A percentile compares a stretch with the other conserved stretches of the same genome.
Evolutionary conservation across 2,888 invertebrate species (phyloP).

Genomic region (Parapristionchus giblindavisi): DNA sequence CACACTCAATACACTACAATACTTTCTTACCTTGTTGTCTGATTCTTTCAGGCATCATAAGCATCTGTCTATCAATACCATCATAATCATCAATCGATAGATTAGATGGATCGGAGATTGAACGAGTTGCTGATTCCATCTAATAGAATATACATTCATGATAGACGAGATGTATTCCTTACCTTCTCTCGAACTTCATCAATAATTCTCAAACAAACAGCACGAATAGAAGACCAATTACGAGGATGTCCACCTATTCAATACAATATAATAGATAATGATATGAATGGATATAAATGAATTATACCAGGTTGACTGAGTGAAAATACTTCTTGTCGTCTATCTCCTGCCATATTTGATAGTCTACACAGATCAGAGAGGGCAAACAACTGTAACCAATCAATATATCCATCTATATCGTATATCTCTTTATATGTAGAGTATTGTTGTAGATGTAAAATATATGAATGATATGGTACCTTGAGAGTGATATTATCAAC

Average conservation of each 20-base stretch:
- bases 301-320: conserved; percentile 49
- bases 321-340: conserved; percentile 48
- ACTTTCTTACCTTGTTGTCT: conserved; percentile 41
- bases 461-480: no score
- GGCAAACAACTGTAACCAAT: conserved; percentile 46
- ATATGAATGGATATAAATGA: neutral
- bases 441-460: no score
- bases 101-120: neutral
- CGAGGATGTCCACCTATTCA: conserved; percentile 46
- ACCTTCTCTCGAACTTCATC: conserved; percentile 45
- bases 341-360: conserved; percentile 42
- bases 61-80: conserved; percentile 41
- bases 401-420: neutral
- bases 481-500: conserved; percentile 44
- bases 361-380: conserved; percentile 48
- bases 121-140: conserved; percentile 23
- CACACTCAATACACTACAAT: no score
- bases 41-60: conserved; percentile 44
- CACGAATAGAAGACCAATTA: conserved; percentile 51
- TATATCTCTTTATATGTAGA: neutral
- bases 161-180: neutral
- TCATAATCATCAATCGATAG: conserved; percentile 32
- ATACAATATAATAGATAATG: neutral
- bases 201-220: conserved; percentile 42
- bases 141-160: neutral